Evolutionary conservation across 2,797 vertebrate genomes (phyloP), one percentile per base, ranked within the genome.

Genomic region (Spheniscus humboldti): DNA sequence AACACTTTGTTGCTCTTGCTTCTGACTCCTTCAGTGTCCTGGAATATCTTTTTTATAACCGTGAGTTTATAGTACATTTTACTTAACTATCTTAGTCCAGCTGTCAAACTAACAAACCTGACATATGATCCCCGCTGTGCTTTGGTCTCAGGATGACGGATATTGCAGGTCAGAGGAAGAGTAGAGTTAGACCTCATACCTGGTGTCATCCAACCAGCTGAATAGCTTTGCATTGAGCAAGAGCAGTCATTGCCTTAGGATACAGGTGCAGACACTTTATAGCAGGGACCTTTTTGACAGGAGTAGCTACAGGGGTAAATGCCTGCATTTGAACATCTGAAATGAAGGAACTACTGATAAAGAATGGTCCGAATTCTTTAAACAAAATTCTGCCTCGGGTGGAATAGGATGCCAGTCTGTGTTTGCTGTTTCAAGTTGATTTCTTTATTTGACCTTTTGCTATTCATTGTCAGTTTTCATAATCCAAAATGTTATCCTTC

Each of bases 81-180:
- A 43, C 18, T 83, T 50, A 27, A 52, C n/a, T 41, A 6, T n/a
- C 74, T 77, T 74, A 68, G 57, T 86, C 62, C 52, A 85, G 8
- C 89, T 95, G 91, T 88, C 89, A 93, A 50, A 64, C 68, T 94
- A 90, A 94, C 92, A 86, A 94, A 88, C 8, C 82, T 96, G 90
- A 89, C 91, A 73, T 4, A 43, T 53, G 59, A 95, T 74, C 43
- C 33, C 27, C 35, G 4, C 25, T 68, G 48, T 66, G 77, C 96
- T 97, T 98, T 98, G 95, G 97, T 97, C 92, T 97, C 19, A 5
- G 14, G 8, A 43, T 96, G 95, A 93, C 96, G 95, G 72, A 81
- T 94, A 68, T 18, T 88, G 90, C 93, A 91, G 93, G 93, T 92
- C 64, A 59, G 82, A 43, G 76, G 39, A 86, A 78, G 88, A 96